Conservation (phyloP, 2,797 vertebrate species). For the Hapalemur alaotrensis region DNA sequence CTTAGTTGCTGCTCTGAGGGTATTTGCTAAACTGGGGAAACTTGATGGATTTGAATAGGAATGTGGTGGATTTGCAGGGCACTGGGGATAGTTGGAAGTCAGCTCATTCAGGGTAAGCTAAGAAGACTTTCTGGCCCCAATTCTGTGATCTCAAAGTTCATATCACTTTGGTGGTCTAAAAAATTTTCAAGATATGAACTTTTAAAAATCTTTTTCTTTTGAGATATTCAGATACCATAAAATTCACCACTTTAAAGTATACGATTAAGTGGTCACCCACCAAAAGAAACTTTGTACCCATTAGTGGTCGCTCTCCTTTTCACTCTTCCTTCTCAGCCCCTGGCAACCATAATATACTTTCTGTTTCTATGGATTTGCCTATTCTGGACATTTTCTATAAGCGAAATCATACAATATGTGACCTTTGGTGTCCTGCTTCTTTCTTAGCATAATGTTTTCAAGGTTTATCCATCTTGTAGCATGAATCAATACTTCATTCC, state of each 20-base stretch:
- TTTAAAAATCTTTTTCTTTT: not conserved
- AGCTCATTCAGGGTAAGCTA: not conserved
- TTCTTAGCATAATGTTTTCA: slow-evolving; percentile 2
- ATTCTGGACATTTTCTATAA: not conserved
- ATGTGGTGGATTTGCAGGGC: not conserved
- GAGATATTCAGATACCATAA: not conserved
- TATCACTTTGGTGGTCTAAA: not conserved
- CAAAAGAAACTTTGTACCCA: not conserved
- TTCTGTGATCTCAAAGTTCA: not conserved
- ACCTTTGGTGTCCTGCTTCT: not conserved
- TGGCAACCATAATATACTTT: not conserved
- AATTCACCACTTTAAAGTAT: not conserved
- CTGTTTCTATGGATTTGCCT: slow-evolving; percentile 5
- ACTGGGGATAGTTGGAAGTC: not conserved
- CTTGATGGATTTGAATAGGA: not conserved
- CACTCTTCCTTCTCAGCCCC: not conserved
- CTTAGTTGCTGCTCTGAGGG: not conserved
- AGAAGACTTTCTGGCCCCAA: not conserved
- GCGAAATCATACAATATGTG: not conserved
- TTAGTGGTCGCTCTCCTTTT: not conserved
- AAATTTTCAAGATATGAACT: not conserved
- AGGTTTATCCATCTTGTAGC: slow-evolving; percentile 1
- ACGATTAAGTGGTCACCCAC: not conserved
- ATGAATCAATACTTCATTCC: not conserved
- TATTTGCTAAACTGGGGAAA: not conserved